Percentiles rank a stretch among this genome's conserved stretches.
Conservation (phyloP, 2,113 vertebrate genomes). For the Eupsittula cactorum region DNA sequence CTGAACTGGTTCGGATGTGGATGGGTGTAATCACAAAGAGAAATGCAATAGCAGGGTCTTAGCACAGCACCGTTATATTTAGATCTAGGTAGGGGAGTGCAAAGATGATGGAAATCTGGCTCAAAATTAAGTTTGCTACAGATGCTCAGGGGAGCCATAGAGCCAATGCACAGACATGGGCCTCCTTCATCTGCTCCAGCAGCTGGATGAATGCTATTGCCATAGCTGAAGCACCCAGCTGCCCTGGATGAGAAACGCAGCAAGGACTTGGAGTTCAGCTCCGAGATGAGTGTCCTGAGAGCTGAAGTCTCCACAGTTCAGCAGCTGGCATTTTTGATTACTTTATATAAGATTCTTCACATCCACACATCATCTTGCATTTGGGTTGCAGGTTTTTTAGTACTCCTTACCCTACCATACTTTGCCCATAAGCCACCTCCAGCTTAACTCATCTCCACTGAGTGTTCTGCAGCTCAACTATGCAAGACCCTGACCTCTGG, state of each 20-base stretch:
- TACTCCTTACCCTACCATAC: neutral
- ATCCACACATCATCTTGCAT: neutral
- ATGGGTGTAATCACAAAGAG: neutral
- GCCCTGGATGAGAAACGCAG: neutral
- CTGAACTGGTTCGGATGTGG: neutral
- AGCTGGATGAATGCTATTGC: fast-evolving
- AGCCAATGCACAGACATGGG: fast-evolving
- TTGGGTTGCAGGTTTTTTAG: fast-evolving
- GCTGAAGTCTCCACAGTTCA: neutral
- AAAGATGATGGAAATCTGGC: neutral
- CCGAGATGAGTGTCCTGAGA: fast-evolving
- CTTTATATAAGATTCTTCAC: neutral
- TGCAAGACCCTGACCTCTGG: neutral
- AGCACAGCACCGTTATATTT: neutral
- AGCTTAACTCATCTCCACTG: neutral
- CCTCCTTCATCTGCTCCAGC: neutral
- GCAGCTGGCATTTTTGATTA: fast-evolving
- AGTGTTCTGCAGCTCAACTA: neutral
- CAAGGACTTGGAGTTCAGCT: neutral
- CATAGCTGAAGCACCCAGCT: neutral
- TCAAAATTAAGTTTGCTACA: neutral
- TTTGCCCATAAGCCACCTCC: neutral
- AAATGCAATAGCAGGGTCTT: neutral
- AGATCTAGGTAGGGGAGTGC: neutral
- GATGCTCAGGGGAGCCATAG: neutral